Base-by-base conservation (phyloP, 2,113 vertebrate species). In the Oxyura jamaicensis region DNA sequence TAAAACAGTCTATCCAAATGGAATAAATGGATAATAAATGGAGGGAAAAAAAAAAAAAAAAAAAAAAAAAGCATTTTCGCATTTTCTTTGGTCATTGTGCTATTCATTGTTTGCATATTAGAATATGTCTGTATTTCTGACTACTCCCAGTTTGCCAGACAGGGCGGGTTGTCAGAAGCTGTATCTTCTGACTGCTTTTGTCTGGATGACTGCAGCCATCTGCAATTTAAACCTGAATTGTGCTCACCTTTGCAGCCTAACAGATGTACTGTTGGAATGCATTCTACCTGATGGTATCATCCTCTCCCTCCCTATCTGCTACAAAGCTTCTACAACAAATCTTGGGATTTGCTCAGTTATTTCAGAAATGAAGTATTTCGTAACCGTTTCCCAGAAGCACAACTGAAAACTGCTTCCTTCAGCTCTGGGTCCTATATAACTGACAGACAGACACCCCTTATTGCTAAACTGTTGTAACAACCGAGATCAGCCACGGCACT, bases 121-220 rank as follows among this genome's bases (percentile, higher is more conserved):
- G 35, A 83, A 15, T 71, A 96, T 39, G 87, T 80, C 63, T 83
- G 63, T 52, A 87, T 55, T 62, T 88, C 60, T 86, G 95, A 88
- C 82, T 66, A 73, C 88, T 97, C 85, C 83, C 88, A 93, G 31
- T 60, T 95, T 79, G 77, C 77, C 81, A 94, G 93, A 91, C 88
- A 88, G 80, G 91, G 63, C 0, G 7, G 36, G 75, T 55, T 92
- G 74, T 89, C 81, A 82, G 88, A 75, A 92, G 42, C 68, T 87
- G 74, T 36, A 82, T 53, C 75, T 80, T 91, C 78, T 3, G 14
- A 48, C 81, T 87, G 71, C 81, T 92, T 90, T 35, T 59, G 75
- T 60, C 52, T 80, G 86, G 75, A 60, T 85, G 72, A 94, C 79
- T 93, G 67, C 71, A 92, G 79, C 44, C 59, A 69, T 58, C 69